Conservation (phyloP, 2,888 invertebrate species). For the Apamea crenata region DNA sequence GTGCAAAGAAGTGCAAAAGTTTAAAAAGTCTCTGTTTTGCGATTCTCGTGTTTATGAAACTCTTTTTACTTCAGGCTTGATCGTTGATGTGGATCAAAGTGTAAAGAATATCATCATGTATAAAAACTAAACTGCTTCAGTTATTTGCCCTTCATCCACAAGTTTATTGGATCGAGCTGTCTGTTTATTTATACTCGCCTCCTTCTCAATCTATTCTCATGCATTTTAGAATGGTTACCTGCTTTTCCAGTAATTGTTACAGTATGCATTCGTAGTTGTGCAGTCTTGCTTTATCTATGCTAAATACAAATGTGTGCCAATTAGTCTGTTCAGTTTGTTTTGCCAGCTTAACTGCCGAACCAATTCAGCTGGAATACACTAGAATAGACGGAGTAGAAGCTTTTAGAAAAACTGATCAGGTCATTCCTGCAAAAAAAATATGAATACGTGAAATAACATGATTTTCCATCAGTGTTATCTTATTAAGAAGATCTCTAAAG, state of each 20-base stretch:
- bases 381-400: background rate
- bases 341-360: background rate
- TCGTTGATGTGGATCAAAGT: background rate
- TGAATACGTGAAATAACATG: background rate
- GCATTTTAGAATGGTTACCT: constrained; percentile 9
- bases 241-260: constrained; percentile 11
- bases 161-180: constrained; percentile 15
- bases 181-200: constrained; percentile 24
- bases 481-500: constrained; percentile 11
- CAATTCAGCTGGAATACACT: background rate
- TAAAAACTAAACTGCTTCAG: background rate
- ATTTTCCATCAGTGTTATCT: background rate
- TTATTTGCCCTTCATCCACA: constrained; percentile 21
- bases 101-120: constrained; percentile 15
- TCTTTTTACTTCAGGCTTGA: background rate
- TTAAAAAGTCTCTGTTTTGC: constrained; percentile 38
- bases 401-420: background rate
- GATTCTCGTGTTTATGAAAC: background rate
- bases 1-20: constrained; percentile 60
- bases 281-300: background rate
- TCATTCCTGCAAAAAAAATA: background rate
- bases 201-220: background rate
- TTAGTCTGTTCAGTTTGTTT: background rate
- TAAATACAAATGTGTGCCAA: background rate
- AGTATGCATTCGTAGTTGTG: background rate